These are phyloP conservation scores for Nudaria mundana DNA, from an alignment of 2,888 invertebrate species.

Conservation along the genomic window DNA sequence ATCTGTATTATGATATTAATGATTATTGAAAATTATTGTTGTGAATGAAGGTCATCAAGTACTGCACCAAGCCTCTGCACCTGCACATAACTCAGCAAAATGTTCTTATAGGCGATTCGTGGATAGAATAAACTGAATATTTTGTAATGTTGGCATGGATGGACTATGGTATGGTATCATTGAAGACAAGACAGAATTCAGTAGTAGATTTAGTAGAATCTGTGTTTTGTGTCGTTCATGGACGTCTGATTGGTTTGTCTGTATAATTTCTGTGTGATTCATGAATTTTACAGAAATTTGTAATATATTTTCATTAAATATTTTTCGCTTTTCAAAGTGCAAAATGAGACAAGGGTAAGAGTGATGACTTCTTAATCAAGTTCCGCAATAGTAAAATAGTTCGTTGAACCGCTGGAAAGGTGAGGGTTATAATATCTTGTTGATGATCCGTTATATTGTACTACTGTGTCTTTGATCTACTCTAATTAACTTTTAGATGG, in stretches of 20 bases:
- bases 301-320: conserved; percentile 39
- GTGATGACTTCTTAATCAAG: conserved; percentile 44
- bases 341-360: conserved; percentile 46
- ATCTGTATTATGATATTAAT: no score
- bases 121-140: no score
- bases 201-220: background rate
- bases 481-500: conserved; percentile 64
- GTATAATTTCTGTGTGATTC: conserved; percentile 66
- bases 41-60: no score
- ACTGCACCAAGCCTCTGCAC: no score
- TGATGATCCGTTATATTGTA: conserved; percentile 61
- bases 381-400: conserved; percentile 33
- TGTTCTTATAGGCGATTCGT: no score
- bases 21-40: no score
- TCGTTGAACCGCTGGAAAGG: conserved; percentile 46
- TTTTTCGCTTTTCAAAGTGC: conserved; percentile 31
- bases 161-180: no score
- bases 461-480: conserved; percentile 44
- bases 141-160: no score
- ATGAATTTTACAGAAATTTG: conserved; percentile 51
- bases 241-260: conserved; percentile 36
- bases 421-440: conserved; percentile 58
- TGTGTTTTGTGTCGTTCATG: conserved; percentile 6
- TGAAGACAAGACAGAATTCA: no score
- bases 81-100: no score